Evolutionary conservation across 2,888 invertebrate species (phyloP), one percentile per base, ranked within the genome.

Genomic region (Tubiluchus corallicola): DNA sequence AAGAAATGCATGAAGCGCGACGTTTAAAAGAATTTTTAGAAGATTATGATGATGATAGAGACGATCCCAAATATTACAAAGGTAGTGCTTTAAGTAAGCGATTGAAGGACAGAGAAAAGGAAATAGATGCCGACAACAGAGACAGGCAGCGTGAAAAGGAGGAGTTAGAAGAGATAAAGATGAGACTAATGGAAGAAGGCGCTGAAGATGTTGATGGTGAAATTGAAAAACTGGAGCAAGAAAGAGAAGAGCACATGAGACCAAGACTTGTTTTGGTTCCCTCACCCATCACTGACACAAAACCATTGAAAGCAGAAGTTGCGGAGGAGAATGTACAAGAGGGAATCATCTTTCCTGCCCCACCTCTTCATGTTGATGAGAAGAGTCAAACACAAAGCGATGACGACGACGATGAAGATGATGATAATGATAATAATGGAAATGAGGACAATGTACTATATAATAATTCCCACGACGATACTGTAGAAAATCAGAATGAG

Each of bases 11-110:
- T 47, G 96, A 98, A 67, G 92, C 90, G 1, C 83, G 85, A 67
- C 73, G 85, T 38, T 72, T 98, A 44, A 88, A 90, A 65, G 88
- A 94, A 69, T 99, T 99, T 66, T 73, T 98, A 2, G 98, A 98
- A 68, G 96, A 98, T 65, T 99, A 99, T 61, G 94, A 96, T 60
- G 98, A 98, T 65, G 92, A 94, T 65, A 72, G 90, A 43, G 92
- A 96, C 65, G 98, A 98, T 64, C 74, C 81, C 41, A 94, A 94
- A 69, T 98, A 84, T 69, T 98, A 94, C 71, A 88, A 84, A 59
- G 82, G 84, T 45, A 78, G 84, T 60, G 87, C 88, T 63, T 68
- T 98, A 52, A 81, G 82, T 62, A 75, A 84, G 49, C 74, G 94
- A n/a, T 71, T 92, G 45, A 80, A 82, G 21, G 88, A 88, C 60